A percentile compares a stretch with the other conserved stretches of the same genome.
phyloP scores from a whole-genome alignment of 2,797 vertebrate genomes.

The Myripristis jacobus region DNA sequence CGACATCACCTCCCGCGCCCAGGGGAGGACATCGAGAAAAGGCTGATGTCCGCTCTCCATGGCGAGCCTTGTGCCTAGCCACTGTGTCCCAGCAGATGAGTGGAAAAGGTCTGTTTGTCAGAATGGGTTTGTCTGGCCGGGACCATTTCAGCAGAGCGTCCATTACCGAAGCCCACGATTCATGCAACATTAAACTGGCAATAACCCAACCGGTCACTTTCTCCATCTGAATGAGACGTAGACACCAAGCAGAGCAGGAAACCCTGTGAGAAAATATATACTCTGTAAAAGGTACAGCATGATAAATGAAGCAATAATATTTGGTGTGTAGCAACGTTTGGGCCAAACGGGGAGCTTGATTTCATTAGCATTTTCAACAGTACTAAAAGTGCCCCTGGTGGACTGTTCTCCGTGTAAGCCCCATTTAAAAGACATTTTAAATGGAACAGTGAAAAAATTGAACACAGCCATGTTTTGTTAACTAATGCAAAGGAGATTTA shows the following conservation, averaged over 20 bases:
- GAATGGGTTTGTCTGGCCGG: constrained; percentile 40
- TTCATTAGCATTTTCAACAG: constrained; percentile 55
- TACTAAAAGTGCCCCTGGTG: constrained; percentile 47
- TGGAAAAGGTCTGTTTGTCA: constrained; percentile 54
- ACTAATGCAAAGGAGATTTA: constrained; percentile 39
- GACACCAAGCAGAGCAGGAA: constrained; percentile 15
- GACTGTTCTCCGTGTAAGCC: constrained; percentile 39
- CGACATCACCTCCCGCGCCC: constrained; percentile 21
- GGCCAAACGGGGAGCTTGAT: constrained; percentile 52
- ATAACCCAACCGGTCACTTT: constrained; percentile 61
- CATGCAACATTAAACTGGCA: constrained; percentile 72
- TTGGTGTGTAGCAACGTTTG: constrained; percentile 43
- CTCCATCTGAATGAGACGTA: constrained; percentile 39
- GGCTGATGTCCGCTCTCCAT: constrained; percentile 23
- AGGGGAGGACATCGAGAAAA: constrained; percentile 39
- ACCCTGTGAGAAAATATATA: constrained; percentile 39
- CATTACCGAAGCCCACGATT: constrained; percentile 56
- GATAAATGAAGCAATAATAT: constrained; percentile 62
- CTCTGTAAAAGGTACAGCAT: constrained; percentile 40
- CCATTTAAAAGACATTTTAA: constrained; percentile 57
- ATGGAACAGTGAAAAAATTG: constrained; percentile 27
- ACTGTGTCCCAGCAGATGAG: constrained; percentile 46
- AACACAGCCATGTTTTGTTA: constrained; percentile 29
- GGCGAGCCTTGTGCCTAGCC: constrained; percentile 16
- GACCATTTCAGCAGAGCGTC: constrained; percentile 41